A percentile compares a stretch with the other conserved stretches of the same genome.
Conservation (phyloP, 2,888 invertebrate genomes). For the Argynnis bischoffii region DNA sequence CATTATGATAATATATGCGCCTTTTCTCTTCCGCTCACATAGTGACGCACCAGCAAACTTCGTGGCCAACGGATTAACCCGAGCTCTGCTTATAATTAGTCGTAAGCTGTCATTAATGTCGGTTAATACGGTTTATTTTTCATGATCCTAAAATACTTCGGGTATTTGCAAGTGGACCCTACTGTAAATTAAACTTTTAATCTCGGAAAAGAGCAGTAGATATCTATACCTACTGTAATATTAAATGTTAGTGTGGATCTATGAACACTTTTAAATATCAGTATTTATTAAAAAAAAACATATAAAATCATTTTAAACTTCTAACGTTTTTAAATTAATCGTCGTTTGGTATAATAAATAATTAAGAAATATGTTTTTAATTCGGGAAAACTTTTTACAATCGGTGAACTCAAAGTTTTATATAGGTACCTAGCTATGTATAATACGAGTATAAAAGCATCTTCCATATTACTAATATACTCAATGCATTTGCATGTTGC, state of each 20-base stretch:
- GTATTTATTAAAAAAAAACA: too few relatives aligned
- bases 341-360: too few relatives aligned
- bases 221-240: background rate
- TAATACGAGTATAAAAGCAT: too few relatives aligned
- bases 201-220: background rate
- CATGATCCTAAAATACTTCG: constrained; percentile 23
- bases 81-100: constrained; percentile 35
- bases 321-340: too few relatives aligned
- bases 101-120: constrained; percentile 35
- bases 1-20: background rate
- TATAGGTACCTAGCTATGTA: too few relatives aligned
- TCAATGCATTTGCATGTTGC: too few relatives aligned
- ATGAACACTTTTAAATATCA: too few relatives aligned
- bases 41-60: constrained; percentile 30
- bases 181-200: constrained; percentile 16
- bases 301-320: too few relatives aligned
- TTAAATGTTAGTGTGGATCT: background rate
- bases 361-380: too few relatives aligned
- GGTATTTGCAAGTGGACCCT: constrained; percentile 1
- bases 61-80: constrained; percentile 35
- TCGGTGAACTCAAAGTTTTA: too few relatives aligned
- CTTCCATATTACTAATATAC: too few relatives aligned
- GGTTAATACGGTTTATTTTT: constrained; percentile 34
- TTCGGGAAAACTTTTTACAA: too few relatives aligned
- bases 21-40: background rate